Base-by-base conservation (phyloP, 2,797 vertebrate species). In the Sandelia bainsii region DNA sequence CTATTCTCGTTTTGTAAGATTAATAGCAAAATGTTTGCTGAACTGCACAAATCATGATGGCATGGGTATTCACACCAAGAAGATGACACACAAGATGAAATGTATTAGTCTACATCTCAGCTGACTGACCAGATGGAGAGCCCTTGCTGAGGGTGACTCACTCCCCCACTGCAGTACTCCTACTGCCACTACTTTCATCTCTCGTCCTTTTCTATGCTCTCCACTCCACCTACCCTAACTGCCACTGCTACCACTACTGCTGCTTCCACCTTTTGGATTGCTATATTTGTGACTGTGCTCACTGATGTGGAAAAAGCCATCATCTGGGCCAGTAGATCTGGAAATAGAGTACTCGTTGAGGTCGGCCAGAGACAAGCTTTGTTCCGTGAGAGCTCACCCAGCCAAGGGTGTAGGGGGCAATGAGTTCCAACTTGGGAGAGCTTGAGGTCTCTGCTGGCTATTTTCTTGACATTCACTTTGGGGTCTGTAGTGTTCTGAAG, bases 281-380 rank as follows among this genome's bases (percentile, higher is more conserved):
- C 92, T 94, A 91, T 94, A 94, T 95, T 95, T 95, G 93, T 91
- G 89, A 89, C 89, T 86, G 91, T 75, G 90, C 69, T 87, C 88
- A 93, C 77, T 91, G 94, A 92, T 91, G 93, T 93, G 93, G 92
- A 95, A 95, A 95, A 95, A 95, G 91, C 92, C 91, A 95, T 95
- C 94, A 94, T 94, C 91, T 93, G 93, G 92, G 93, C 92, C 94
- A 94, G 91, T 92, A 93, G 91, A 93, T 94, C 89, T 95, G 93
- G 93, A 95, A 95, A 95, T 95, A 89, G 93, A 95, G 92, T 92
- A 93, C 85, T 91, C 80, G 84, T 84, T 10, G 81, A 88, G 93
- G 94, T 94, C 90, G 60, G 79, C 80, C 87, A 70, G 69, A 89
- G 90, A 92, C 91, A 80, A 76, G 83, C 69, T 89, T 83, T 82